Evolutionary conservation across 1,140 invertebrate genomes (phyloP), one percentile per base, ranked within the genome.

Genomic region (Drosophila lowei): DNA sequence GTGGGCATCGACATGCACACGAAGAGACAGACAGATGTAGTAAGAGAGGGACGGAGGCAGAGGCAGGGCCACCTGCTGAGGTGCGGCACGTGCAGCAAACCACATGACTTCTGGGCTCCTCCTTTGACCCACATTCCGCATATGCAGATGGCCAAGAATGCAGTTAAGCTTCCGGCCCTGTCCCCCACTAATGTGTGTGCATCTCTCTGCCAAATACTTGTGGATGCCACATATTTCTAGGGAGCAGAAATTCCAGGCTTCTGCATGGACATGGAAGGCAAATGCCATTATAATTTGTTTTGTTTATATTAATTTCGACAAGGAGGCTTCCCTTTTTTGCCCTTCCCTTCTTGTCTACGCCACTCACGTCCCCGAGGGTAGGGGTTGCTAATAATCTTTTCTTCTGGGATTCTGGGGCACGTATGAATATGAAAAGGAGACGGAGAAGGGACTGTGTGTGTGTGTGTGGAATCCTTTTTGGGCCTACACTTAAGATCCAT

Each of bases 401-500:
- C 52, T 47, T 47, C 3, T 5, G 23, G 23, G 23, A 5, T 5
- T 57, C 15, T 41, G 71, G 55, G 61, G 55, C 72, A 67, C 72
- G 73, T 75, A 75, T 75, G 72, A 68, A 75, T 75, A 75, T 75
- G 59, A 64, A 73, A 46, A 38, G 41, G 6, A 7, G 13, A 16
- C 25, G 11, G 9, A 30, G 48, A 47, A 42, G 25, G 11, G 11
- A 38, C 34, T 11, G 9, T 3, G 2, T 23, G 23, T 25, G 23
- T 25, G 23, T 25, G 23, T 13, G 30, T 3, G 30, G 44, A 28
- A 55, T 58, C 61, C 72, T 73, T 75, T 75, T 55, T 75, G 62
- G 62, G 72, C 52, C 57, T 67, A 50, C 64, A 64, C 70, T 88
- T 81, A 86, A 86, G 74, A 72, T 70, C 66, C 83, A 62, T 88